These are phyloP conservation scores for Ophioninae sp. DNA, from an alignment of 2,888 invertebrate species.

Conservation along the genomic window DNA sequence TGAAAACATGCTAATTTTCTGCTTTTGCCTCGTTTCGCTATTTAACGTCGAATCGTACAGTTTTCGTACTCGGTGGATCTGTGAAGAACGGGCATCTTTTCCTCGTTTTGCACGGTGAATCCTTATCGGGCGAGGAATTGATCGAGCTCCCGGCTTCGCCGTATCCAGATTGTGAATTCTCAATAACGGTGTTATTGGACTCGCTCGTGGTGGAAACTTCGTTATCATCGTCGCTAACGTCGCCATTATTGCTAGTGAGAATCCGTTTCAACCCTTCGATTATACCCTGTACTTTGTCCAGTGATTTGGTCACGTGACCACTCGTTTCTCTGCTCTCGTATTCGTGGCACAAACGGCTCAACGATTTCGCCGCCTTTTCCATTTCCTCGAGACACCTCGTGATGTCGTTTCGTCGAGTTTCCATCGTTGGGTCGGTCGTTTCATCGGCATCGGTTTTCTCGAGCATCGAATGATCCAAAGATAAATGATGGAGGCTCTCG, in stretches of 20 bases:
- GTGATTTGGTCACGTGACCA: slow-evolving; percentile 68
- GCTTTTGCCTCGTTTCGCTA: slow-evolving; percentile 21
- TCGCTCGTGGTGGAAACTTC: slow-evolving; percentile 57
- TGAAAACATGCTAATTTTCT: neutral
- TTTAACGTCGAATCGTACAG: slow-evolving; percentile 74
- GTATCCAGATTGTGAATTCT: slow-evolving; percentile 64
- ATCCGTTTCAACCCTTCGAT: slow-evolving; percentile 69
- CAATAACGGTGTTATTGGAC: slow-evolving; percentile 67
- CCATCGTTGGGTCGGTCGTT: slow-evolving; percentile 64
- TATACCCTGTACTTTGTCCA: slow-evolving; percentile 72
- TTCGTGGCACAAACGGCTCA: slow-evolving; percentile 73
- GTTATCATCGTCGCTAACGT: slow-evolving; percentile 57
- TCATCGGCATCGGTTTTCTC: slow-evolving; percentile 67
- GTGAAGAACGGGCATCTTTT: slow-evolving; percentile 65
- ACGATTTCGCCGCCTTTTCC: slow-evolving; percentile 74
- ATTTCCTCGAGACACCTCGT: slow-evolving; percentile 75
- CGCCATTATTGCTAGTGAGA: slow-evolving; percentile 56
- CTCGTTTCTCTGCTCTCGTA: slow-evolving; percentile 69
- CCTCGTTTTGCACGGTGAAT: slow-evolving; percentile 68
- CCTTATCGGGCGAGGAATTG: slow-evolving; percentile 54
- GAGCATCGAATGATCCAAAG: slow-evolving; percentile 74
- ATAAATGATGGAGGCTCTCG: slow-evolving; percentile 78
- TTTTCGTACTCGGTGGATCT: slow-evolving; percentile 68
- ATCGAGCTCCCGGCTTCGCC: slow-evolving; percentile 45
- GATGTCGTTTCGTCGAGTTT: slow-evolving; percentile 72